These are phyloP conservation scores for Calyptomena viridis DNA, from an alignment of 2,113 vertebrate genomes.

Conservation along the genomic window DNA sequence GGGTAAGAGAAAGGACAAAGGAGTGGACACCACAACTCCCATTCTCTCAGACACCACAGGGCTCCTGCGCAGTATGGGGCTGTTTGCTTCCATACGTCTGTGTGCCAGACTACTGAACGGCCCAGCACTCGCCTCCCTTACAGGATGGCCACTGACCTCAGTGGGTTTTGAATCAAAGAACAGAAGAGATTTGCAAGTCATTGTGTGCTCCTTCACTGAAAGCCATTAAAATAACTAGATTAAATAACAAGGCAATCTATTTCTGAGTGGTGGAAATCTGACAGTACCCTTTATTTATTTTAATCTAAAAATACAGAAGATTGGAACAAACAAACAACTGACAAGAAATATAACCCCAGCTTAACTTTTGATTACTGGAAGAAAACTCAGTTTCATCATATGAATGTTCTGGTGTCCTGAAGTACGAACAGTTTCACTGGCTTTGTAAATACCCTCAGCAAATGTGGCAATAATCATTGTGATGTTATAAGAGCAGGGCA, in stretches of 20 bases:
- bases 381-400: neutral
- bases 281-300: slow-evolving; percentile 14
- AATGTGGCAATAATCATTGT: neutral
- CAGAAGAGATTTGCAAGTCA: neutral
- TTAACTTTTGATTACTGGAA: neutral
- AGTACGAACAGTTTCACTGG: neutral
- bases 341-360: neutral
- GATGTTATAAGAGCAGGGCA: neutral
- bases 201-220: neutral
- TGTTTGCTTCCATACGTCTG: accelerated
- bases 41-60: accelerated
- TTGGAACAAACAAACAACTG: neutral
- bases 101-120: neutral
- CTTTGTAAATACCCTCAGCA: neutral
- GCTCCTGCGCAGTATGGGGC: accelerated
- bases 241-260: neutral
- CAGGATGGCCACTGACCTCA: neutral
- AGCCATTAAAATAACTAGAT: neutral
- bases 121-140: neutral
- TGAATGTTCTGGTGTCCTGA: neutral
- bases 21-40: accelerated
- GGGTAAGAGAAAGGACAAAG: accelerated
- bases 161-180: neutral
- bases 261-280: neutral
- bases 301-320: neutral